Evolutionary conservation across 2,888 invertebrate species (phyloP), one percentile per base, ranked within the genome.

Genomic region (Hemithea aestivaria): DNA sequence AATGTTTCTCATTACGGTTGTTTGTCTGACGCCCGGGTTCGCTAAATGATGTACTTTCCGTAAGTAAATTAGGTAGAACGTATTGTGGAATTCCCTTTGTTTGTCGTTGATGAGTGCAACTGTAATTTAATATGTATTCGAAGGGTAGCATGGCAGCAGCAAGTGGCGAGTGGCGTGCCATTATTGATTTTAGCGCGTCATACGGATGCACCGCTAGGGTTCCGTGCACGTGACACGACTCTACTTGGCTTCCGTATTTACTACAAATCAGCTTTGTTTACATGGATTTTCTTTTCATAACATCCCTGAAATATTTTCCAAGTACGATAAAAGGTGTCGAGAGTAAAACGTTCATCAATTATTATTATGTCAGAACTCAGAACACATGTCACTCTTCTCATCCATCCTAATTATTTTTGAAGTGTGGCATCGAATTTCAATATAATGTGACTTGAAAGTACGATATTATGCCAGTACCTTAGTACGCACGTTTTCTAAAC

Each of bases 181-280:
- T 30, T 55, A 59, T 59, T 44, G 58, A 58, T 59, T 58, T 54
- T 48, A 41, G 34, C 47, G 44, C 53, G 42, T 44, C 49, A 42
- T 35, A 51, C 31, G 45, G 44, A 41, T 46, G 49, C 51, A 52
- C 43, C 45, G 44, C 47, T 42, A 46, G 42, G 48, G 45, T 48
- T 52, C 25, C 36, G 10, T 38, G 37, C 52, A 52, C 41, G 47
- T 49, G 46, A 33, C 35, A 34, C 35, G 9, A 40, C 26, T 29
- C 28, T 33, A 26, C 40, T 36, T 22, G 22, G 49, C 47, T 49
- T 49, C 48, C 46, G 29, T 40, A 39, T 49, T 46, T 46, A 41
- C 33, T 32, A 29, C 30, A 38, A 38, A 46, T 44, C 41, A 40
- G 30, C 39, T 37, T 45, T 44, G 35, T 45, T 37, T 40, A 40